phyloP scores from a whole-genome alignment of 2,113 vertebrate species.

The Panthera uncia region DNA sequence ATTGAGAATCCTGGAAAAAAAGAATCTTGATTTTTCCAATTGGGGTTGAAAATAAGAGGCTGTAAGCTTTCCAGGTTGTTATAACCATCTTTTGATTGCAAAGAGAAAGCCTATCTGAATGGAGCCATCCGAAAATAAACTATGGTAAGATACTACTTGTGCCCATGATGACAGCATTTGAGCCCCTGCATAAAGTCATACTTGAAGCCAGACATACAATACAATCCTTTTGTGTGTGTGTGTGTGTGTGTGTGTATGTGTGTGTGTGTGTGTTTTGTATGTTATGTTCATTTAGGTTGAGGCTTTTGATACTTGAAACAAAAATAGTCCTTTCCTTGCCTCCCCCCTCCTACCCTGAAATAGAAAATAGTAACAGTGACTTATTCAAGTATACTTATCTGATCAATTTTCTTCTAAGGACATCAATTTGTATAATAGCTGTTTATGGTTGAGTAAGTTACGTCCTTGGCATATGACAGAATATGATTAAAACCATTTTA shows the following conservation, averaged over 20 bases:
- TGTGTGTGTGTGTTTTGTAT: neutral
- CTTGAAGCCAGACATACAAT: neutral
- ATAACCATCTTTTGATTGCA: neutral
- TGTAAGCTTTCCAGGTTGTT: neutral
- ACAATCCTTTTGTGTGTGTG: neutral
- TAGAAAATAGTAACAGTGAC: neutral
- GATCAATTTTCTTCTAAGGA: neutral
- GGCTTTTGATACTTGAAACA: neutral
- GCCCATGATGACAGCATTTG: neutral
- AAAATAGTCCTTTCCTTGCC: neutral
- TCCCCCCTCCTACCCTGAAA: neutral
- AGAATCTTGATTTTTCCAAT: neutral
- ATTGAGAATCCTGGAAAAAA: neutral
- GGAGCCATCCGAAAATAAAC: neutral
- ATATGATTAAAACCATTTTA: neutral
- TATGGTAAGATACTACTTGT: neutral
- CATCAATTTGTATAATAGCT: neutral
- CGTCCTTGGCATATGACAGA: neutral
- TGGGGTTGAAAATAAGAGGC: neutral
- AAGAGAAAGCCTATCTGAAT: neutral
- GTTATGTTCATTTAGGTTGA: neutral
- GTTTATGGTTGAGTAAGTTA: neutral
- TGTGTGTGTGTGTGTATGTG: no score
- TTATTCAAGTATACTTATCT: neutral
- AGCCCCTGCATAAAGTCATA: neutral